Evolutionary conservation across 1,140 invertebrate species (phyloP), one percentile per base, ranked within the genome.

Genomic region (Orchesella cincta): DNA sequence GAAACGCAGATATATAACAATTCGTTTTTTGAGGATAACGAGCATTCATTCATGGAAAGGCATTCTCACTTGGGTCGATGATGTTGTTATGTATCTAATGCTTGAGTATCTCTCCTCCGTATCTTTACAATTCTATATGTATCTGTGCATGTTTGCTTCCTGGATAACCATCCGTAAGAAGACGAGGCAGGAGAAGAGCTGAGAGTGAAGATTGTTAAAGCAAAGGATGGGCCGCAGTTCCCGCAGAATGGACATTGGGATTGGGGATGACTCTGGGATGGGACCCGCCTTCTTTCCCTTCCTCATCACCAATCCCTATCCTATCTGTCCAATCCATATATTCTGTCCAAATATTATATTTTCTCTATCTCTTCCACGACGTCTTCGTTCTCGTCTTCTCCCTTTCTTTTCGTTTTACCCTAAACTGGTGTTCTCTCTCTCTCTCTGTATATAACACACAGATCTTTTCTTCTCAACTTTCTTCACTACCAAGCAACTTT

Each of bases 261-360:
- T 76, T 70, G 71, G 78, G 78, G 78, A 79, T 79, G 78, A 64
- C 36, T 57, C 71, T 33, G n/a, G 52, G 78, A 74, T 79, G 75
- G 71, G 75, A 64, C 57, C 71, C 35, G 64, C 78, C 67, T 70
- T 74, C 67, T 79, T 75, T n/a, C 64, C n/a, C 72, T 75, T 73
- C 78, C 78, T 76, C 75, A 64, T 54, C 75, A 76, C 51, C 75
- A 76, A 73, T 76, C 75, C 74, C 73, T 75, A 62, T 71, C 71
- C 71, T 73, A 73, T 73, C 71, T 73, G 23, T 73, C 71, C 62
- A n/a, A 57, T 57, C 54, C 62, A 67, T 67, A 67, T 67, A 29
- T 67, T n/a, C 62, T 67, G 26, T 67, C 62, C 62, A 57, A 57
- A 57, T 57, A 57, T 57, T 33, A 67, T 67, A 67, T 67, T 33